Conservation (phyloP, 1,140 invertebrate genomes). For the Varroa destructor region DNA sequence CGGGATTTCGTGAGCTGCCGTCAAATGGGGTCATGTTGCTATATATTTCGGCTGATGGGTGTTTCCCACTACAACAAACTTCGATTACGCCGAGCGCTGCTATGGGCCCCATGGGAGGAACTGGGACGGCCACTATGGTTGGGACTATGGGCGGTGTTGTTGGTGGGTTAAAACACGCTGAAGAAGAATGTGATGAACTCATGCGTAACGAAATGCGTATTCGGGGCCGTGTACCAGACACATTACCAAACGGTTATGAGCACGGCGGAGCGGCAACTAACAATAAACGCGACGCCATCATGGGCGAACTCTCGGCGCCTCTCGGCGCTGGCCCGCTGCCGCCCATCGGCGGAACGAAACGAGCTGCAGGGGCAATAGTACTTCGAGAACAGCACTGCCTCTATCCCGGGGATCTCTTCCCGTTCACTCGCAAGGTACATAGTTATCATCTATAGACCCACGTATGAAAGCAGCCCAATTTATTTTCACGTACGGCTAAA, state of each 20-base stretch:
- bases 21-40: constrained; percentile 74
- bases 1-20: constrained; percentile 77
- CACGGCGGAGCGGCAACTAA: constrained; percentile 77
- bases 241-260: constrained; percentile 44
- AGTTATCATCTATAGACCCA: too few species aligned
- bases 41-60: constrained; percentile 86
- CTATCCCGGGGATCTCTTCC: constrained; percentile 81
- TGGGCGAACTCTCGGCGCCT: not conserved
- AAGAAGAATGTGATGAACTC: constrained; percentile 17
- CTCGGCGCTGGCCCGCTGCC: not conserved
- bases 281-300: constrained; percentile 53
- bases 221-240: constrained; percentile 18
- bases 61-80: constrained; percentile 70
- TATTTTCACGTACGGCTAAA: too few species aligned
- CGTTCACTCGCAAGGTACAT: constrained; percentile 60
- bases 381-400: constrained; percentile 44
- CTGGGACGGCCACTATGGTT: too few species aligned
- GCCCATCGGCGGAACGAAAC: not conserved
- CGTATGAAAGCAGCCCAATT: too few species aligned
- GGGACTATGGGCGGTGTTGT: too few species aligned
- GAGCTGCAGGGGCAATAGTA: not conserved
- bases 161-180: constrained; percentile 1
- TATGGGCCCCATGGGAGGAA: constrained; percentile 26
- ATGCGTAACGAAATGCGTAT: constrained; percentile 27
- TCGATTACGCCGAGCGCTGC: constrained; percentile 43